Conservation (phyloP, 2,888 invertebrate species). For the Volucella bombylans region DNA sequence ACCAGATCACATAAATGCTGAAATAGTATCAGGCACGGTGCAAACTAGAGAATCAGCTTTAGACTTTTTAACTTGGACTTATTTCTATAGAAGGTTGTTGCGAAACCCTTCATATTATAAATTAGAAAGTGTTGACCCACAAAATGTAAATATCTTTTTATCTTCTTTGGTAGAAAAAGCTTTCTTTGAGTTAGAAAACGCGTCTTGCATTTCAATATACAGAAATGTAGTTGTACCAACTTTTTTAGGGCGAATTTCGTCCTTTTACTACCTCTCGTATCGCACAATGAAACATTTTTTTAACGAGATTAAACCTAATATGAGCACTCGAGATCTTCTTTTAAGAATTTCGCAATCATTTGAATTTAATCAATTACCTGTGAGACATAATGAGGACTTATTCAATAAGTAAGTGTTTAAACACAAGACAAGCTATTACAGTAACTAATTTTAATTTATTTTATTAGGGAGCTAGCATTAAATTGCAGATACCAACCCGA, state of each 20-base stretch:
- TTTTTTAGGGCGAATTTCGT: constrained; percentile 95
- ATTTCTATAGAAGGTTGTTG: constrained; percentile 95
- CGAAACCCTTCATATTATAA: constrained; percentile 97
- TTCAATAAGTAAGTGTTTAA: constrained; percentile 89
- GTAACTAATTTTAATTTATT: constrained; percentile 31
- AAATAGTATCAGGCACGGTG: constrained; percentile 97
- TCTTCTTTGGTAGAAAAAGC: constrained; percentile 91
- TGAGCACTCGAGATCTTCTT: constrained; percentile 88
- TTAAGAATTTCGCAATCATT: constrained; percentile 91
- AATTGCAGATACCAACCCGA: constrained; percentile 89
- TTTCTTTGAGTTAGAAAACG: constrained; percentile 87
- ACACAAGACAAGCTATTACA: constrained; percentile 5
- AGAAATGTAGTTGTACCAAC: constrained; percentile 83
- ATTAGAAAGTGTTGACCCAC: constrained; percentile 87
- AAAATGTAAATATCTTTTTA: constrained; percentile 89
- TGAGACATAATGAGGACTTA: constrained; percentile 98
- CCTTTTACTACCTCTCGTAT: constrained; percentile 97
- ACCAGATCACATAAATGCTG: constrained; percentile 98
- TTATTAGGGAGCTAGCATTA: constrained; percentile 90
- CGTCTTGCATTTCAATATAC: constrained; percentile 91
- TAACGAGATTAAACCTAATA: constrained; percentile 85
- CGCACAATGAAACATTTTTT: constrained; percentile 94
- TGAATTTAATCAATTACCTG: constrained; percentile 96
- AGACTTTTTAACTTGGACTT: constrained; percentile 99
- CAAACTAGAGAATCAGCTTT: constrained; percentile 94